Percentiles rank a stretch among this genome's conserved stretches.
These are phyloP conservation scores for Mus minutoides DNA, from an alignment of 2,797 vertebrate genomes.

Conservation along the genomic window DNA sequence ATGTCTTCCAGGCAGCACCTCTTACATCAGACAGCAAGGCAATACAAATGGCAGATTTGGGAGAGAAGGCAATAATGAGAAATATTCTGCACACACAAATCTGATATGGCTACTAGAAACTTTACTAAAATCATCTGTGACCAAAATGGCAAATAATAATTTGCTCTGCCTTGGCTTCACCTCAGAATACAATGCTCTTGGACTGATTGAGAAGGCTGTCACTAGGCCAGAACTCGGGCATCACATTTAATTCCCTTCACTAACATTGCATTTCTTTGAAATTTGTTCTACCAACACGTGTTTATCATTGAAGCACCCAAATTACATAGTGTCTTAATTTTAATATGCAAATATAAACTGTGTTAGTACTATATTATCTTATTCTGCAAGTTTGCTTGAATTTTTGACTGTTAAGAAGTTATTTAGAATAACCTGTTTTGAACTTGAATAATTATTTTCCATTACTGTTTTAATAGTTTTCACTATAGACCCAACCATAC, in stretches of 20 bases:
- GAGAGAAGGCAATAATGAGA: background rate
- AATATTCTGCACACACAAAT: background rate
- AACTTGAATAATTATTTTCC: conserved; percentile 65
- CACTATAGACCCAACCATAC: conserved; percentile 3
- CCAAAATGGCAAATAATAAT: conserved; percentile 16
- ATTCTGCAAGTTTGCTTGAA: background rate
- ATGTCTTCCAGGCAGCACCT: background rate
- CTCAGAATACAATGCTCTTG: background rate
- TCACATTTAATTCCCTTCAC: conserved; percentile 59
- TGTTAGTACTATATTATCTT: conserved; percentile 30
- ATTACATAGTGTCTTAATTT: conserved; percentile 76
- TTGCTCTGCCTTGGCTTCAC: background rate
- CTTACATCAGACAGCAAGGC: background rate
- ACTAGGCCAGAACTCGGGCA: conserved; percentile 53
- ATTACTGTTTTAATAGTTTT: conserved; percentile 63
- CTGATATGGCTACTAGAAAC: background rate
- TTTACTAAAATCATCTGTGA: conserved; percentile 31
- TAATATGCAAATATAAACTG: conserved; percentile 60
- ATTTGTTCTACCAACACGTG: conserved; percentile 67
- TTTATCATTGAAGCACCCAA: conserved; percentile 77
- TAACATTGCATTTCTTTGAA: conserved; percentile 26
- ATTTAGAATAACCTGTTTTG: conserved; percentile 61
- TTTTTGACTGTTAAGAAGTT: conserved; percentile 60
- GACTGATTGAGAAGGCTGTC: conserved; percentile 52
- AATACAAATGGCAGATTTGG: background rate